Evolutionary conservation across 2,797 vertebrate genomes (phyloP), one percentile per base, ranked within the genome.

Genomic region (Cygnus olor): DNA sequence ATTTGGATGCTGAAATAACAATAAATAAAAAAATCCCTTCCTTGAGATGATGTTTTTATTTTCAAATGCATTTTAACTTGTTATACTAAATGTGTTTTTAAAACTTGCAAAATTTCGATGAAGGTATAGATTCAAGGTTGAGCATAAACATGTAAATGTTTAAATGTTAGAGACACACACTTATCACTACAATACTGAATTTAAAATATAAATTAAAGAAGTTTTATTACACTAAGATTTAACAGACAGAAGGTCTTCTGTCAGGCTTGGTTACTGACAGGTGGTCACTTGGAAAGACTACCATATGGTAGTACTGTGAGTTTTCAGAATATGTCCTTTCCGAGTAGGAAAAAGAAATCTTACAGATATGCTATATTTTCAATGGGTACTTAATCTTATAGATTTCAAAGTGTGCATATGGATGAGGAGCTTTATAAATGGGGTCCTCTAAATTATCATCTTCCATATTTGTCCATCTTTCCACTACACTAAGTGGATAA

Each of bases 1-100:
- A 98, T n/a, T 64, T 95, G 68, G 89, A 87, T 64, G 81, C 98
- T 98, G 95, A 85, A 97, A 97, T 10, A 36, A 42, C 57, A 93
- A 53, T 0, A 34, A 63, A 89, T 36, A 28, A 3, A 11, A 78
- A 57, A 78, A 64, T 87, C 1, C 0, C 4, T 53, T 76, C 58
- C n/a, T 44, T 84, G n/a, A 81, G n/a, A 86, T 27, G 6, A 73
- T 32, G 25, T 7, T 77, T 81, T 79, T 14, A 30, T 74, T 87
- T 78, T 47, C 86, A 54, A 42, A 64, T 5, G 8, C 16, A 36
- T 34, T n/a, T 60, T 49, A 53, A 58, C 28, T 66, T 9, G 3
- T 40, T 72, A 68, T 10, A 60, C 12, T 45, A 30, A 56, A 54
- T 0, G 2, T 19, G 14, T 22, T 78, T 73, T 73, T 85, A 11